Evolutionary conservation across 2,888 invertebrate species (phyloP).

Genomic region (Octodonta nipae): DNA sequence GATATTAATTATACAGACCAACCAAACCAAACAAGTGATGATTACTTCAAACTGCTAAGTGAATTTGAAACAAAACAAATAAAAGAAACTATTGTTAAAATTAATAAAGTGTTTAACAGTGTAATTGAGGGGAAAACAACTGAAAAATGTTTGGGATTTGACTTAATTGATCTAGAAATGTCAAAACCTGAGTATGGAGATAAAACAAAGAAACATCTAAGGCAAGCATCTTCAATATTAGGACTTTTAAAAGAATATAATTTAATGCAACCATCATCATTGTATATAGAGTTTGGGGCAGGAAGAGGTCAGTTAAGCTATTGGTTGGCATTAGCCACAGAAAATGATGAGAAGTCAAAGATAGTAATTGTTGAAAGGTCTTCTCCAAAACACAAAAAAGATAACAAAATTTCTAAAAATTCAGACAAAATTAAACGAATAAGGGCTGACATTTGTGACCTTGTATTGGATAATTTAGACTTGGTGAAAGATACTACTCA

Average conservation of each 20-base stretch:
- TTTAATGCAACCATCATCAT: conserved; percentile 47
- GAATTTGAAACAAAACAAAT: conserved; percentile 32
- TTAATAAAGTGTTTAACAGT: conserved; percentile 34
- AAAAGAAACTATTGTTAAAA: conserved; percentile 33
- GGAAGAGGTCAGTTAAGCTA: conserved; percentile 81
- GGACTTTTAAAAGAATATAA: conserved; percentile 50
- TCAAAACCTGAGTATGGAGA: conserved; percentile 44
- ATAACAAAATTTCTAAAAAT: conserved; percentile 36
- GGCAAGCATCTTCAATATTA: conserved; percentile 66
- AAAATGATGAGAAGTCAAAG: conserved; percentile 34
- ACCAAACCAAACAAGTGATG: conserved; percentile 8
- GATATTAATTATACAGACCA: conserved; percentile 37
- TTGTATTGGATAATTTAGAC: conserved; percentile 38
- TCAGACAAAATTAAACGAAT: conserved; percentile 45
- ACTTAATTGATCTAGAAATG: conserved; percentile 38
- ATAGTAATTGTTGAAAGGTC: conserved; percentile 68
- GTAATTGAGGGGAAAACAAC: conserved; percentile 25
- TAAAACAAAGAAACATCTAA: conserved; percentile 56
- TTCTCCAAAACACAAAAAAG: conserved; percentile 48
- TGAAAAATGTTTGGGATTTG: conserved; percentile 33
- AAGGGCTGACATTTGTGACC: conserved; percentile 69
- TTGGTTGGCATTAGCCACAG: conserved; percentile 54
- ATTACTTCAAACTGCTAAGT: conserved; percentile 28
- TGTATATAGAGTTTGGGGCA: conserved; percentile 78
- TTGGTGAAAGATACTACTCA: neutral